Percentiles rank a stretch among this genome's conserved stretches.
Evolutionary conservation across 2,113 vertebrate species (phyloP).

Genomic region (Smithornis capensis): DNA sequence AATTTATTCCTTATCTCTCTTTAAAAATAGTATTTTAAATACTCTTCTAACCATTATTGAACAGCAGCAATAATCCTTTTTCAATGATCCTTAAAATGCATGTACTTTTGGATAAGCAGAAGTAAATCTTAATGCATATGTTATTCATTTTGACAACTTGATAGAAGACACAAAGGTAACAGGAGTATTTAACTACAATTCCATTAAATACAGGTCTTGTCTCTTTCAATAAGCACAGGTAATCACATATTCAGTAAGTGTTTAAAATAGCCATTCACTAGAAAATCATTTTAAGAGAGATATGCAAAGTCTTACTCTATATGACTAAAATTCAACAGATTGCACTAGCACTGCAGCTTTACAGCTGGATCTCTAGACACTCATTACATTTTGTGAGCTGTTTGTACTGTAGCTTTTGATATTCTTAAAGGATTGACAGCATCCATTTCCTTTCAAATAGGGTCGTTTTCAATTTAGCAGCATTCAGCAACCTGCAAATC

Average conservation of each 20-base stretch:
- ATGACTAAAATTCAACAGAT: slow-evolving; percentile 50
- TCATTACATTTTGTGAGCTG: slow-evolving; percentile 62
- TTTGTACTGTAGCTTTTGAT: slow-evolving; percentile 69
- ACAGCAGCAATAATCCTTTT: not conserved
- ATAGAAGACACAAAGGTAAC: not conserved
- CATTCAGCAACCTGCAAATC: slow-evolving; percentile 69
- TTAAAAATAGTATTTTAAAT: not conserved
- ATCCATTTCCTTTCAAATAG: slow-evolving; percentile 71
- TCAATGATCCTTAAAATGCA: not conserved
- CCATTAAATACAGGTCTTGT: not conserved
- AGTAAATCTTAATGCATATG: not conserved
- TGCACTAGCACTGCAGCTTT: slow-evolving; percentile 28
- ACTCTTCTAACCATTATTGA: not conserved
- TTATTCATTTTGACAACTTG: not conserved
- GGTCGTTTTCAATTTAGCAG: slow-evolving; percentile 67
- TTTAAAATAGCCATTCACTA: slow-evolving; percentile 13
- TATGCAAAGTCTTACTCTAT: not conserved
- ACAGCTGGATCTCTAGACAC: slow-evolving; percentile 63
- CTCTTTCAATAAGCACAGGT: slow-evolving; percentile 2
- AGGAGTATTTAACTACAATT: not conserved
- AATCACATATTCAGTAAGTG: not conserved
- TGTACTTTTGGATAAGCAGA: not conserved
- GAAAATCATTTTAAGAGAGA: slow-evolving; percentile 23
- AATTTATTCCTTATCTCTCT: not conserved
- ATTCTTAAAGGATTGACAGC: slow-evolving; percentile 65